Percentiles rank a stretch among this genome's conserved stretches.
Evolutionary conservation across 2,113 vertebrate species (phyloP).

Genomic region (Rhea americana): DNA sequence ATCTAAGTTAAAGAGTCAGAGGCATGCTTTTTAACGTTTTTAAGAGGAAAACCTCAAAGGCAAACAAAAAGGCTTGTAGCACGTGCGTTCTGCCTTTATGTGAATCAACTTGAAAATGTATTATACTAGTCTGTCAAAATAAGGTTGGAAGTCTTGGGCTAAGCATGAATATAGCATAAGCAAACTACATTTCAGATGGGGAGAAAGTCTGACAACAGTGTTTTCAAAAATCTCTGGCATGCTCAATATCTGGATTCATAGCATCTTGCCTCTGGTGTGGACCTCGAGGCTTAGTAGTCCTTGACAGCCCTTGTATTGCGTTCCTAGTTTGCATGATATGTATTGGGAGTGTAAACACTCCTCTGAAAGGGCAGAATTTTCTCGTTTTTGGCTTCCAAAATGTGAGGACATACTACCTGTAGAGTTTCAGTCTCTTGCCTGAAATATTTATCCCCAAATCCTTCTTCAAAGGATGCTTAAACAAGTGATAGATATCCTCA

Average conservation of each 20-base stretch:
- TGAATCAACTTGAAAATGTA: neutral
- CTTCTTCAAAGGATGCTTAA: neutral
- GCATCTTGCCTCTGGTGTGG: neutral
- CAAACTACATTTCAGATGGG: neutral
- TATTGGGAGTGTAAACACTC: neutral
- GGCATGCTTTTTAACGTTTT: neutral
- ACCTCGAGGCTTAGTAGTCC: neutral
- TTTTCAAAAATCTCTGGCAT: too few species aligned
- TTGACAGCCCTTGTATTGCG: rapidly evolving
- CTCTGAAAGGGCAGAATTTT: neutral
- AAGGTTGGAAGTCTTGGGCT: too few species aligned
- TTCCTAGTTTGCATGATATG: neutral
- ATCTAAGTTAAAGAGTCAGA: neutral
- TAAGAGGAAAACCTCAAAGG: neutral
- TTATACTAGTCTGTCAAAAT: neutral
- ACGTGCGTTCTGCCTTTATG: neutral
- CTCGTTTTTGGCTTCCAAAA: neutral
- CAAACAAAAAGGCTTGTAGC: neutral
- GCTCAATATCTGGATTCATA: neutral
- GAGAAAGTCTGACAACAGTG: too few species aligned
- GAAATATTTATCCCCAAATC: neutral
- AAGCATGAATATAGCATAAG: neutral
- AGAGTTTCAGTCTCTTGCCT: neutral
- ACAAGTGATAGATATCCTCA: neutral
- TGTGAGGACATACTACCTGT: neutral